A percentile compares a stretch with the other conserved stretches of the same genome.
Conservation (phyloP, 2,797 vertebrate species). For the Pangasius mekongensis region DNA sequence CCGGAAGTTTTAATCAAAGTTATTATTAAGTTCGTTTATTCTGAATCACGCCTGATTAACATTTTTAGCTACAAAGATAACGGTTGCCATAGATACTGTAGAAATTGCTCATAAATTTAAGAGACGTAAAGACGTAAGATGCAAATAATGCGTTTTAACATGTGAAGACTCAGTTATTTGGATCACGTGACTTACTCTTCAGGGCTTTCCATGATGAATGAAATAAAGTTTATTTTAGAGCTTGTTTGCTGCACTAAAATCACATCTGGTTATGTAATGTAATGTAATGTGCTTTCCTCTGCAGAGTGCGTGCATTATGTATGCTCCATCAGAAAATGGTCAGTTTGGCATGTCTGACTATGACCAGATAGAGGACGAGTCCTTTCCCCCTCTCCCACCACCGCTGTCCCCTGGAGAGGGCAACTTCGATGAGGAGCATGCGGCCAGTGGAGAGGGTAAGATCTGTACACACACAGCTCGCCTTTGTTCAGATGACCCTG, state of each 20-base stretch:
- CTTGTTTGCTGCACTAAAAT: background rate
- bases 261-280: background rate
- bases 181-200: background rate
- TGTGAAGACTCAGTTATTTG: background rate
- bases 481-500: background rate
- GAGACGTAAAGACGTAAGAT: background rate
- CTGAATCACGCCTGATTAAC: background rate
- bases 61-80: background rate
- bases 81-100: background rate
- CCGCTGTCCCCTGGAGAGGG: conserved; percentile 81
- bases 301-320: conserved; percentile 53
- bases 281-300: background rate
- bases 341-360: conserved; percentile 74
- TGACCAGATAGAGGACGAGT: conserved; percentile 81
- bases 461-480: background rate
- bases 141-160: background rate
- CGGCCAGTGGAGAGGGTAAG: conserved; percentile 62
- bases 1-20: background rate
- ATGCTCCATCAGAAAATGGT: conserved; percentile 65
- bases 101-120: background rate
- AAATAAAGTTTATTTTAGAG: background rate
- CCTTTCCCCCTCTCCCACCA: conserved; percentile 85
- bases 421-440: conserved; percentile 66
- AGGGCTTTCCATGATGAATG: background rate
- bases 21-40: background rate